Conservation (phyloP, 1,140 invertebrate species). For the Eupeodes corollae region DNA sequence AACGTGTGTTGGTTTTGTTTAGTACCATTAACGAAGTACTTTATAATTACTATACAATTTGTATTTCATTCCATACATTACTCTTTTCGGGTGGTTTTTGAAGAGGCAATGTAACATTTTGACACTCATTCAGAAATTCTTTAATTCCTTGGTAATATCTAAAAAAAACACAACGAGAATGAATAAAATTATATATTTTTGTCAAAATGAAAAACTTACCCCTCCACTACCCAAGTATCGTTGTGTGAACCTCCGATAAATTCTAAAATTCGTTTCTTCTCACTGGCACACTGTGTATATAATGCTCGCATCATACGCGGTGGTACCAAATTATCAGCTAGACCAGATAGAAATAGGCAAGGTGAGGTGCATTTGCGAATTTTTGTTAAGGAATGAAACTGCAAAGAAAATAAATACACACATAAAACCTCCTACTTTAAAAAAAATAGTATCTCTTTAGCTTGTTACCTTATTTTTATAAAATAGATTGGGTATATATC, state of each 20-base stretch:
- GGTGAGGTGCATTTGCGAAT: slow-evolving; percentile 54
- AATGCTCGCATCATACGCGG: slow-evolving; percentile 71
- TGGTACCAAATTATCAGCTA: slow-evolving; percentile 74
- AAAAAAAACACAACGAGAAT: slow-evolving; percentile 12
- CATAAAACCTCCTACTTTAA: too few species aligned
- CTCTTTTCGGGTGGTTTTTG: slow-evolving; percentile 30
- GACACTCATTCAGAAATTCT: slow-evolving; percentile 43
- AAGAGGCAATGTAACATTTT: slow-evolving; percentile 20
- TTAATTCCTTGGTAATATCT: slow-evolving; percentile 50
- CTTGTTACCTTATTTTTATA: slow-evolving; percentile 78
- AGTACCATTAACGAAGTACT: too few species aligned
- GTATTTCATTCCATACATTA: slow-evolving; percentile 29
- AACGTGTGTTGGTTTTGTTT: too few species aligned
- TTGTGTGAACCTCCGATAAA: slow-evolving; percentile 73
- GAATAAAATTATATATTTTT: not conserved
- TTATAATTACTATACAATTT: slow-evolving; percentile 3
- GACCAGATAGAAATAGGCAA: slow-evolving; percentile 67
- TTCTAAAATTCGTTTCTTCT: slow-evolving; percentile 57
- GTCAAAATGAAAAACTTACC: slow-evolving; percentile 13
- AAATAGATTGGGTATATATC: slow-evolving; percentile 60
- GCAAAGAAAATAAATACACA: slow-evolving; percentile 37
- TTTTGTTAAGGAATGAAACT: slow-evolving; percentile 63
- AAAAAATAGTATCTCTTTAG: too few species aligned
- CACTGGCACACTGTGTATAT: slow-evolving; percentile 55
- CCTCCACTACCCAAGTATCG: slow-evolving; percentile 63